phyloP scores from a whole-genome alignment of 2,113 vertebrate genomes.

The Phylloscopus whistleri region DNA sequence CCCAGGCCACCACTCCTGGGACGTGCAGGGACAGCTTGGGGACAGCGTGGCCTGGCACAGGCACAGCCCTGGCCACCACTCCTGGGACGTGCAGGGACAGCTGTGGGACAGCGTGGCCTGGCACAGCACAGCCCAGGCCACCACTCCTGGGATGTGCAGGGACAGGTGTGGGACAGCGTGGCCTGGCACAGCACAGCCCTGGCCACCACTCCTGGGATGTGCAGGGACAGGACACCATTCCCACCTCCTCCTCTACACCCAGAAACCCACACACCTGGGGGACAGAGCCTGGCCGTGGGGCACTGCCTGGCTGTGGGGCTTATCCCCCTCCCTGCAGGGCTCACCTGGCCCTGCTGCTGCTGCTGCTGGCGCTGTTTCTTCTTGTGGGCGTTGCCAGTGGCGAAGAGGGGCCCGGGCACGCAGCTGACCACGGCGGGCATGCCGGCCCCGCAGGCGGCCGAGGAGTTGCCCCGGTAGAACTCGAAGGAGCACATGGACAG shows the following conservation, averaged over 20 bases:
- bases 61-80: no score
- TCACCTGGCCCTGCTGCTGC: conserved; percentile 70
- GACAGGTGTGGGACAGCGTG: no score
- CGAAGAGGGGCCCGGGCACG: conserved; percentile 80
- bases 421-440: conserved; percentile 88
- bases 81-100: no score
- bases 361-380: conserved; percentile 76
- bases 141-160: no score
- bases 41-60: no score
- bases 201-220: no score
- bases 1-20: no score
- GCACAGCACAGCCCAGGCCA: no score
- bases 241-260: neutral
- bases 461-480: conserved; percentile 82
- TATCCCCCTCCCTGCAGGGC: rapidly evolving
- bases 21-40: no score
- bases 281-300: neutral
- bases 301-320: neutral
- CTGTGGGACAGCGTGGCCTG: no score
- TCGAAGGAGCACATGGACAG: conserved; percentile 88
- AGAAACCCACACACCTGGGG: rapidly evolving
- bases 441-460: conserved; percentile 72
- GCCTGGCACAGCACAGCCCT: no score
- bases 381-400: conserved; percentile 67
- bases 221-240: rapidly evolving